Conservation (phyloP, 2,797 vertebrate species). For the Psittacula derbiana region DNA sequence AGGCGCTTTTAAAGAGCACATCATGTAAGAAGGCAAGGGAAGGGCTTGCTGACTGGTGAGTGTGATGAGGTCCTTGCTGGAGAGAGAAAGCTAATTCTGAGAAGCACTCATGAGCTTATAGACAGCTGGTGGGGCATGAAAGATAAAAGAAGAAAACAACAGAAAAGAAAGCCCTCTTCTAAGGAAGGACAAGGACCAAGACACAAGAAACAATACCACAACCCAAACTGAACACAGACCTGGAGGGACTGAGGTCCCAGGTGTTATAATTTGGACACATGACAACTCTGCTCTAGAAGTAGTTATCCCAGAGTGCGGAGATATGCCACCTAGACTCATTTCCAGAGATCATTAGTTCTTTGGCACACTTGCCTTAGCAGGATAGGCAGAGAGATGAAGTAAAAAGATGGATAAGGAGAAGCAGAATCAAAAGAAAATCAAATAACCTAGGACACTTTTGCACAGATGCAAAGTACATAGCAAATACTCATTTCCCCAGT, state of each 20-base stretch:
- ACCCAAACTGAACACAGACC: neutral
- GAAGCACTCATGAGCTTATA: neutral
- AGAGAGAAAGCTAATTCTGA: neutral
- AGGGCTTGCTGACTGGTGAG: neutral
- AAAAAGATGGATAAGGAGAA: neutral
- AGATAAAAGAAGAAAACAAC: neutral
- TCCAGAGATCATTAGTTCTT: neutral
- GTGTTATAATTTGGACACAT: neutral
- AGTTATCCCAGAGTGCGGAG: neutral
- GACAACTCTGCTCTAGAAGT: neutral
- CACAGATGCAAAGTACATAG: neutral
- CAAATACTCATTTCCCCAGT: neutral
- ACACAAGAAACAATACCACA: neutral
- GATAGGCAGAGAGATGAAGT: neutral
- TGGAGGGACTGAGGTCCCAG: rapidly evolving
- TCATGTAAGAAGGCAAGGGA: neutral
- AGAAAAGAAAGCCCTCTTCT: neutral
- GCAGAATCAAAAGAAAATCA: neutral
- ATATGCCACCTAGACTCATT: neutral
- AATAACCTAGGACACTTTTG: neutral
- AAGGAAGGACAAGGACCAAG: neutral
- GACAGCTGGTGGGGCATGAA: neutral
- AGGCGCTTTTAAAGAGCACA: neutral
- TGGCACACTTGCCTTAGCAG: neutral
- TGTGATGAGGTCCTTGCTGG: neutral